phyloP scores from a whole-genome alignment of 2,888 invertebrate species.

The Leptothorax acervorum region DNA sequence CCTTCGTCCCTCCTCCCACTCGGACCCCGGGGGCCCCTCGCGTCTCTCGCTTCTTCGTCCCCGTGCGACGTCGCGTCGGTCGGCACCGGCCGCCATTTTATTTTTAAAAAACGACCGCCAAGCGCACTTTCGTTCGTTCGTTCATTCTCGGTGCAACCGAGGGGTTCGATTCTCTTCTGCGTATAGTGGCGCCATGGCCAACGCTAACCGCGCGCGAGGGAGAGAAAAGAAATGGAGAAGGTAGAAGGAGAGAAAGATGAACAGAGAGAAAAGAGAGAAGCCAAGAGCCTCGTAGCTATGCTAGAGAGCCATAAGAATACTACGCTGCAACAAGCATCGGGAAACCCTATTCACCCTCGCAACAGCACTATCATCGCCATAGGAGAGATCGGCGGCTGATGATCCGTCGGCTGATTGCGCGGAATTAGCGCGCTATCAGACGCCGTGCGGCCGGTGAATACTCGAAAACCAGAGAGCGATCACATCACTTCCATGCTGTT shows the following conservation, averaged over 20 bases:
- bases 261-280: slow-evolving; percentile 26
- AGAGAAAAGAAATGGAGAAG: slow-evolving; percentile 64
- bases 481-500: not conserved
- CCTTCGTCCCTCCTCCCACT: slow-evolving; percentile 45
- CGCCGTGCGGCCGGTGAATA: not conserved
- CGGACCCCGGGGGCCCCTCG: slow-evolving; percentile 55
- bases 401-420: slow-evolving; percentile 8
- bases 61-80: slow-evolving; percentile 69
- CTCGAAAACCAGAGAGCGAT: slow-evolving; percentile 1
- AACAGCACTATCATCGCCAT: slow-evolving; percentile 1
- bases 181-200: slow-evolving; percentile 82
- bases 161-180: slow-evolving; percentile 69
- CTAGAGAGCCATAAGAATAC: slow-evolving; percentile 51
- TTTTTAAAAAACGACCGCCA: slow-evolving; percentile 81
- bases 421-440: slow-evolving; percentile 16
- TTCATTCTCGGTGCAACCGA: slow-evolving; percentile 56
- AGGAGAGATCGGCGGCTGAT: slow-evolving; percentile 6
- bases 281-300: slow-evolving; percentile 62
- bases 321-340: slow-evolving; percentile 38
- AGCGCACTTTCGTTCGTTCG: slow-evolving; percentile 78
- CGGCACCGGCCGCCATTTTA: slow-evolving; percentile 83
- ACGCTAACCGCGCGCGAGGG: slow-evolving; percentile 77
- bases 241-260: slow-evolving; percentile 14
- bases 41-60: slow-evolving; percentile 71
- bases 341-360: slow-evolving; percentile 56